phyloP scores from a whole-genome alignment of 1,140 invertebrate species.

The Apis laboriosa region DNA sequence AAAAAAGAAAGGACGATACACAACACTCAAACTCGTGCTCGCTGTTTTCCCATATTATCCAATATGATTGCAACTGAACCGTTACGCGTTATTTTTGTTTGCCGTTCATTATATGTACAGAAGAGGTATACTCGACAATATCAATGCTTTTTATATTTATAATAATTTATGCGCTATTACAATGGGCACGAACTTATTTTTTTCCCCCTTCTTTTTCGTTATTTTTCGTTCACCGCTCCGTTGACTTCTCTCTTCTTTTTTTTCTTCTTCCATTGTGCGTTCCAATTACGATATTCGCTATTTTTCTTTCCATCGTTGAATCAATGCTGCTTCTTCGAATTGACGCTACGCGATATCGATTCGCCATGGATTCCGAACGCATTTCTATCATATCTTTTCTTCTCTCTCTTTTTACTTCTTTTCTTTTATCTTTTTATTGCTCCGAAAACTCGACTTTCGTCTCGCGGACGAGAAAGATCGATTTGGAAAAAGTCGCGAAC shows the following conservation, averaged over 20 bases:
- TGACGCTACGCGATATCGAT: not conserved
- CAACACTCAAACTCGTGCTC: conserved; percentile 53
- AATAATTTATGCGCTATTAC: conserved; percentile 63
- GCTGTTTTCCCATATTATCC: conserved; percentile 33
- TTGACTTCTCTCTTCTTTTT: not conserved
- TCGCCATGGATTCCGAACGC: not conserved
- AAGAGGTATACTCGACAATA: conserved; percentile 69
- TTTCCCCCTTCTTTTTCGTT: too few species aligned
- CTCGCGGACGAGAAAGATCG: not conserved
- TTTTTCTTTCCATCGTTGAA: not conserved
- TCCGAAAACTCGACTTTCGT: not conserved
- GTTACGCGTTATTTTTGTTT: conserved; percentile 53
- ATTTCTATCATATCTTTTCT: not conserved
- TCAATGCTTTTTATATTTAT: conserved; percentile 68
- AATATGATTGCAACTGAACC: conserved; percentile 46
- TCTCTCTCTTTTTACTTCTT: not conserved
- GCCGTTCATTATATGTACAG: conserved; percentile 71
- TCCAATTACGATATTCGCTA: too few species aligned
- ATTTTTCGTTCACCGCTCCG: not conserved
- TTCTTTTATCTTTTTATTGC: too few species aligned
- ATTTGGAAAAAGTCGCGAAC: not conserved
- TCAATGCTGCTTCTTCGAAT: too few species aligned
- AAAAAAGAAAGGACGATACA: conserved; percentile 27
- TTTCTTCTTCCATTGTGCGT: not conserved
- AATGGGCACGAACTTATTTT: conserved; percentile 23